Base-by-base conservation (phyloP, 2,113 vertebrate species). In the Vidua chalybeata region DNA sequence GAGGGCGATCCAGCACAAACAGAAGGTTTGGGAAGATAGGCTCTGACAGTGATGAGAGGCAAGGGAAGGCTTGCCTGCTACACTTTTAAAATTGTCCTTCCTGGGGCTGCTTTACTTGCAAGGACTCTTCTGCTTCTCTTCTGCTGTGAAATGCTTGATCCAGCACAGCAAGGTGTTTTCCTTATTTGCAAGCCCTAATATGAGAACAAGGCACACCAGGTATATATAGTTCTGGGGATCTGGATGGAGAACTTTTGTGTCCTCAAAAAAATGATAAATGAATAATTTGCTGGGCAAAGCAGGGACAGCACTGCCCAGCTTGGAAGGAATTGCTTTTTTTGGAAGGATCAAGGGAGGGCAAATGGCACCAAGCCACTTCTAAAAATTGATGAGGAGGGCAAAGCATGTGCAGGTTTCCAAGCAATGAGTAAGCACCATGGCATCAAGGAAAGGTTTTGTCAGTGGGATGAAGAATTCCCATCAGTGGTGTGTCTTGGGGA, bases 161-260 rank as follows among this genome's bases (percentile, higher is more conserved):
- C 89, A 90, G 73, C 77, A 59, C 73, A 97, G 83, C 76, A 87
- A 93, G 93, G 90, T 94, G 89, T 90, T 90, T 95, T 92, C 90
- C 91, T 90, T 90, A 87, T 86, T 89, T 89, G 61, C 83, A 93
- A 97, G 28, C 12, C 82, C 87, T 95, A 96, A 91, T 90, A 94
- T 76, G 74, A 97, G 89, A 96, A 64, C 86, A 95, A 89, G 80
- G 52, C 83, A 90, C 69, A 75, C 35, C 1, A 7, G 78, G n/a
- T 93, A 92, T 94, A 89, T 94, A 89, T 87, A 94, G 86, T 68
- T 94, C 76, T 59, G 76, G 22, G 27, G 39, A 81, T 93, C 84
- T 87, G 52, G 76, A 90, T 41, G 61, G 39, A 87, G 83, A 89
- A 58, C 7, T 71, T 87, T 28, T 49, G 30, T 89, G 49, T 64